Evolutionary conservation across 2,888 invertebrate species (phyloP), one percentile per base, ranked within the genome.

Genomic region (Pollenia griseotomentosa): DNA sequence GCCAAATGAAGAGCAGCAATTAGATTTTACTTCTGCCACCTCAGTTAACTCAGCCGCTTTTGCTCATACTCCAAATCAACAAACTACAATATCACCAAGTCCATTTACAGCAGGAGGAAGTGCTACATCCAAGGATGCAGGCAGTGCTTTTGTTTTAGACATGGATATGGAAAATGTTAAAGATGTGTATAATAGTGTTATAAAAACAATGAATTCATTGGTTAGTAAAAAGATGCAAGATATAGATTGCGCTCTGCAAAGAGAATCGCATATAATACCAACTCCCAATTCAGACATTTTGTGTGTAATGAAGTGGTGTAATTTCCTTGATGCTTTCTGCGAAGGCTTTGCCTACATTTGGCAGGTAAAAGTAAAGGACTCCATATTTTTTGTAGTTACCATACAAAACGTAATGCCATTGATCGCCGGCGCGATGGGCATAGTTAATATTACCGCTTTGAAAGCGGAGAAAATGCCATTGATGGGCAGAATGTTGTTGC

Each of bases 191-290:
- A 90, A 91, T 48, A 90, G 89, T 46, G 92, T 93, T 1, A 92
- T 93, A 4, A 90, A 90, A 51, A 92, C 91, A 65, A 92, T 93
- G 93, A 93, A 93, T 65, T 90, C 89, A 2, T 89, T 92, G 79
- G 93, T 93, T 6, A 92, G 92, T 87, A 92, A 92, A 66, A 93
- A 93, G 79, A 93, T 93, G 93, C 92, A 93, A 85, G 93, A 93
- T 75, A 93, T 93, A 57, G 93, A 93, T 42, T 86, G 91, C 88
- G 92, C 93, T 2, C 88, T 93, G 77, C 91, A 90, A 59, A 91
- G 92, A 5, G 92, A 93, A 55, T 92, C 91, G 42, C 92, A 91
- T 82, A 90, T 91, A 9, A 91, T 93, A 63, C 93, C 93, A 0
- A 85, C 89, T 0, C 93, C 93, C 2, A 92, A 92, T 74, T 90